Evolutionary conservation across 2,113 vertebrate species (phyloP), one percentile per base, ranked within the genome.

Genomic region (Ia io): DNA sequence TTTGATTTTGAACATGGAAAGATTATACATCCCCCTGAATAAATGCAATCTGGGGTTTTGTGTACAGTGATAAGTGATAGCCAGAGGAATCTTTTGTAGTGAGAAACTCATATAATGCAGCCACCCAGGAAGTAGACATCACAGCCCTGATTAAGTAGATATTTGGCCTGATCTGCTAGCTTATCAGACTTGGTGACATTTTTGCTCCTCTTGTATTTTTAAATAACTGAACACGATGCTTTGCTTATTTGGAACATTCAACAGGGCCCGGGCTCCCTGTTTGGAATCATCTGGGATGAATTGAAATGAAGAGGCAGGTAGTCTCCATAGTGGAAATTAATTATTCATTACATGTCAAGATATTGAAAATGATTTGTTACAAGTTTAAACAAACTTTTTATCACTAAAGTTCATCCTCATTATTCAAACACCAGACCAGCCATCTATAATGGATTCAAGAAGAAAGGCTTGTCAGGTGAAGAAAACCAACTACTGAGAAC

Each of bases 341-440:
- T 96, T 90, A 96, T 94, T 95, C 51, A 73, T 32, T n/a, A 13
- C 28, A 17, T 74, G 69, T 86, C 82, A 91, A 70, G 37, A 84
- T 71, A 44, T 51, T 93, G 61, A 76, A 88, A 92, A 86, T 88
- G 70, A 93, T 94, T 88, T 95, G 84, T 92, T 96, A 49, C 11
- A 53, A 42, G 74, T 94, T 92, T 88, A 95, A 78, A 82, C 94
- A 95, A 94, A 95, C 65, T 71, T 96, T 85, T 91, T 88, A 74
- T 96, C 77, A 82, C n/a, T 84, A 47, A 96, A 93, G 67, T 95
- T 93, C 83, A 94, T 84, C 44, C 22, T 95, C 69, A 73, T 95
- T 91, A 78, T 88, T 95, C 84, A 94, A 83, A 91, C 53, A 30
- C 42, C 30, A 23, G 78, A 49, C 73, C 17, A 82, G 42, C 80